Conservation (phyloP, 1,140 invertebrate species). For the Penaeus japonicus region DNA sequence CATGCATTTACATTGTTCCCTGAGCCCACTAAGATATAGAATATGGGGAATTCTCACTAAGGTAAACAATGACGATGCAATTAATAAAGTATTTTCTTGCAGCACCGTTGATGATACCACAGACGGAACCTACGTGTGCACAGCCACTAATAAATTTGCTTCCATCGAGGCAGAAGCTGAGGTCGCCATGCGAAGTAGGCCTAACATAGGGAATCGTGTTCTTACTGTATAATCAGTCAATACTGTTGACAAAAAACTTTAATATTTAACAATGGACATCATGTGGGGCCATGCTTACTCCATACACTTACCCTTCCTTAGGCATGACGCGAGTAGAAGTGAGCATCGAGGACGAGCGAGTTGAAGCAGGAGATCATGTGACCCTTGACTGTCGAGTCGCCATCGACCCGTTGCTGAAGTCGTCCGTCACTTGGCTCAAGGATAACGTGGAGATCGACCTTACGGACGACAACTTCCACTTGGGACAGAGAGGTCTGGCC, state of each 20-base stretch:
- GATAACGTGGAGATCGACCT: slow-evolving; percentile 47
- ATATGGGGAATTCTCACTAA: not conserved
- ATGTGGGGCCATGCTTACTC: too few relatives aligned
- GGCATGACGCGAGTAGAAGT: slow-evolving; percentile 27
- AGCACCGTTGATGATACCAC: slow-evolving; percentile 46
- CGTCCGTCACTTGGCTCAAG: slow-evolving; percentile 47
- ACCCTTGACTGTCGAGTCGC: slow-evolving; percentile 36
- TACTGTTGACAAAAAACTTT: not conserved
- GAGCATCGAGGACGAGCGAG: not conserved
- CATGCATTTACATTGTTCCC: not conserved
- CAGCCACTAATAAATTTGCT: slow-evolving; percentile 52
- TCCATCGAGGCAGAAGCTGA: slow-evolving; percentile 19
- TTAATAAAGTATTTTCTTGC: not conserved
- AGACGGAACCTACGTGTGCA: slow-evolving; percentile 40
- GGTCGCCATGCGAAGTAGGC: slow-evolving; percentile 39
- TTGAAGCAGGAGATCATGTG: slow-evolving; percentile 38
- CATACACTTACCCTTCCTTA: not conserved
- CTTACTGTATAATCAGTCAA: too few relatives aligned
- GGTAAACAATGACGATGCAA: not conserved
- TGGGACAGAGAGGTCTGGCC: slow-evolving; percentile 15
- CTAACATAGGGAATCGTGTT: not conserved
- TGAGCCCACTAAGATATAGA: not conserved
- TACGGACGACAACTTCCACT: slow-evolving; percentile 25
- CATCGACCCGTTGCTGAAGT: slow-evolving; percentile 20
- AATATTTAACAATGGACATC: too few relatives aligned